These are phyloP conservation scores for Meriones unguiculatus DNA, from an alignment of 2,113 vertebrate genomes.

Conservation along the genomic window DNA sequence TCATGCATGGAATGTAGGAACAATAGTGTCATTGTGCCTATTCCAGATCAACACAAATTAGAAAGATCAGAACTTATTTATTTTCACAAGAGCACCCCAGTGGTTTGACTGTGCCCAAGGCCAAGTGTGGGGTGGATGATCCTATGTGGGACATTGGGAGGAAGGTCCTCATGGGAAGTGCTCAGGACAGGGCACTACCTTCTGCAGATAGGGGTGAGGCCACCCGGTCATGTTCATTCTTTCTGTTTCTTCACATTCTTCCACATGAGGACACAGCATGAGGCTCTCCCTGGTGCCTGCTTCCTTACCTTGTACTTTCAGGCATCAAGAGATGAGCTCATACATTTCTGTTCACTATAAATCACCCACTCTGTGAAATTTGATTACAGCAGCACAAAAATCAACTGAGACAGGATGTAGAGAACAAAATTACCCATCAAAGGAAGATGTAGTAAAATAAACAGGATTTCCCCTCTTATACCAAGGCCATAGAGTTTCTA, in stretches of 20 bases:
- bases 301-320: not conserved
- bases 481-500: not conserved
- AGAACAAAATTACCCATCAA: not conserved
- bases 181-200: not conserved
- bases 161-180: not conserved
- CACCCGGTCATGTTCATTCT: rapidly evolving
- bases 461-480: not conserved
- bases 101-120: not conserved
- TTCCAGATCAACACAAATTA: not conserved
- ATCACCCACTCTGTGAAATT: not conserved
- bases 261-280: not conserved
- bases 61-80: not conserved
- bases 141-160: not conserved
- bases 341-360: not conserved
- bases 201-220: not conserved
- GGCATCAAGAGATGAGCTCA: not conserved
- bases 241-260: not conserved
- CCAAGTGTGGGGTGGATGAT: not conserved
- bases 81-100: not conserved
- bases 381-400: not conserved
- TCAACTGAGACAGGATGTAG: not conserved
- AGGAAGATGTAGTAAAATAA: not conserved
- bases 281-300: too few relatives aligned
- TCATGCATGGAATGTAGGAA: not conserved
- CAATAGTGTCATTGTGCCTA: not conserved